Base-by-base conservation (phyloP, 2,888 invertebrate genomes). In the Caenorhabditis becei region DNA sequence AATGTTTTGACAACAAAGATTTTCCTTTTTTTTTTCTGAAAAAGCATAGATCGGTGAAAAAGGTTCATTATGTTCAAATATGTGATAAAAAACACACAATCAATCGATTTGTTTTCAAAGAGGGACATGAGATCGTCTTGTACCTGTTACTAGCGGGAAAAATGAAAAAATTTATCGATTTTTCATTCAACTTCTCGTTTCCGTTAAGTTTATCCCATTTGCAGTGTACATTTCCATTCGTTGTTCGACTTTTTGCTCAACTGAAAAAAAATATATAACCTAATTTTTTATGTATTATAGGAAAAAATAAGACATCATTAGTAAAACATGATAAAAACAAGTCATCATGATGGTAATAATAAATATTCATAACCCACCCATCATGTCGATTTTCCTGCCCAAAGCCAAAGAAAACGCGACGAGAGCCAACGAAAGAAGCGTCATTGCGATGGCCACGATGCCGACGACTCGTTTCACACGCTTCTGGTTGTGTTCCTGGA, bases 351-450 rank as follows among this genome's bases (percentile, higher is more conserved):
- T 16, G 10, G 28, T 16, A 28, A 63, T 26, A n/a, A 16, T 16
- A 7, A 16, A 54, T 41, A 41, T 41, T 41, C 41, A 41, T 41
- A 41, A 81, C 87, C 71, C 28, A 89, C 89, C 89, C 80, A 89
- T 83, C 65, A 88, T 77, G 80, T 89, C 89, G 61, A 89, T 89
- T 75, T 90, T 89, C 28, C 88, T 83, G n/a, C 89, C 89, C n/a
- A 89, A 79, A 20, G 89, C 90, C 24, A 89, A 72, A 8, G 89
- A 90, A 24, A 89, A 78, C 2, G 87, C 89, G 26, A 89, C 89
- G 37, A 89, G 75, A 37, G 87, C 85, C 53, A 89, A 56, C 20
- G 88, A 86, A 35, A 90, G 78, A 28, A 88, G 44, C 26, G 88
- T 89, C 66, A 89, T 81, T n/a, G 83, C 72, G 66, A 89, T 79